phyloP scores from a whole-genome alignment of 2,888 invertebrate genomes.

The Drymonia ruficornis region DNA sequence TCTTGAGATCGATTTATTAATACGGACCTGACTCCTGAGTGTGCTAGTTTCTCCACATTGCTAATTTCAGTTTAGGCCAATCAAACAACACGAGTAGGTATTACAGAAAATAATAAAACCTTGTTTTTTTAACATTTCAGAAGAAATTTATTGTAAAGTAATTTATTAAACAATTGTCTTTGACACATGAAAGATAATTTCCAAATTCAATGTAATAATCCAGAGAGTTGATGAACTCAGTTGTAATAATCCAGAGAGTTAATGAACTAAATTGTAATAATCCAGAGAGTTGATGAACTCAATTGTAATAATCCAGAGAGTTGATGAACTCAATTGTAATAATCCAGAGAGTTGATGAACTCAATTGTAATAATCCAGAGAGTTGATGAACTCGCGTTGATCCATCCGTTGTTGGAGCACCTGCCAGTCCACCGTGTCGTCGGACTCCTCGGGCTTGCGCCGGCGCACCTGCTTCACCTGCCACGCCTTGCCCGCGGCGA shows the following conservation, averaged over 20 bases:
- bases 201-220: constrained; percentile 21
- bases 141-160: not conserved
- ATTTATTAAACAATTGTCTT: not conserved
- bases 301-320: constrained; percentile 29
- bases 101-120: not conserved
- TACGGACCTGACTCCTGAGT: too few species aligned
- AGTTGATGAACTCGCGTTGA: constrained; percentile 34
- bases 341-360: constrained; percentile 37
- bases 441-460: constrained; percentile 58
- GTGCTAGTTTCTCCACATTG: too few species aligned
- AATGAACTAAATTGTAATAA: constrained; percentile 24
- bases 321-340: constrained; percentile 33
- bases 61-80: too few species aligned
- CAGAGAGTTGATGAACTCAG: constrained; percentile 37
- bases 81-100: not conserved
- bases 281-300: constrained; percentile 37
- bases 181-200: not conserved
- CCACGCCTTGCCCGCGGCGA: constrained; percentile 46
- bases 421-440: constrained; percentile 42
- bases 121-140: not conserved
- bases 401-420: constrained; percentile 33
- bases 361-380: constrained; percentile 30
- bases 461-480: constrained; percentile 51
- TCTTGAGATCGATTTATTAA: too few species aligned
- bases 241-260: too few species aligned